A percentile compares a stretch with the other conserved stretches of the same genome.
Conservation (phyloP, 2,888 invertebrate species). For the Ctena decussata region DNA sequence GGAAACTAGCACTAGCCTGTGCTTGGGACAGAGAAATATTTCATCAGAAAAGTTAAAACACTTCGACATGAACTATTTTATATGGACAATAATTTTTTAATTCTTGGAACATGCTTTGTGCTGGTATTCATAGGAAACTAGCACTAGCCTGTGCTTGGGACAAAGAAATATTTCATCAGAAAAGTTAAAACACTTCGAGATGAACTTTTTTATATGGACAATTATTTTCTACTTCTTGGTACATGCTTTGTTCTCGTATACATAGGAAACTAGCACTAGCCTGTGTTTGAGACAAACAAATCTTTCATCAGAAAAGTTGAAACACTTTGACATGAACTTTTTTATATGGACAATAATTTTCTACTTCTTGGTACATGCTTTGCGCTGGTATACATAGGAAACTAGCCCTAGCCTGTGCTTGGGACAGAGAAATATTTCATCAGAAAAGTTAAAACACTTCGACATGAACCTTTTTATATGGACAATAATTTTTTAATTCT, state of each 20-base stretch:
- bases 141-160: background rate
- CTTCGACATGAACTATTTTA: background rate
- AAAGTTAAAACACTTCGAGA: background rate
- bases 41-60: background rate
- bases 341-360: too few species aligned
- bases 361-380: background rate
- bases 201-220: too few species aligned
- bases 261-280: too few species aligned
- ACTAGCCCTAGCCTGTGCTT: background rate
- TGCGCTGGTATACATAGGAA: background rate
- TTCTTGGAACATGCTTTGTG: background rate
- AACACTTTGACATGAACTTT: too few species aligned
- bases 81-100: background rate
- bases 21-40: conserved; percentile 9
- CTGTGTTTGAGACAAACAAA: too few species aligned
- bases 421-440: background rate
- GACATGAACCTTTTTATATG: too few species aligned
- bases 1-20: background rate
- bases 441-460: too few species aligned
- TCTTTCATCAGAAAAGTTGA: too few species aligned
- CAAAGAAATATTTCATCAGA: too few species aligned
- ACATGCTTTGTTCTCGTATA: too few species aligned
- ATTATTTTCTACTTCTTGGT: too few species aligned
- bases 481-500: background rate
- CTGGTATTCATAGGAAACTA: background rate